These are phyloP conservation scores for Pyrocephalus nanus DNA, from an alignment of 2,797 vertebrate genomes.

Conservation along the genomic window DNA sequence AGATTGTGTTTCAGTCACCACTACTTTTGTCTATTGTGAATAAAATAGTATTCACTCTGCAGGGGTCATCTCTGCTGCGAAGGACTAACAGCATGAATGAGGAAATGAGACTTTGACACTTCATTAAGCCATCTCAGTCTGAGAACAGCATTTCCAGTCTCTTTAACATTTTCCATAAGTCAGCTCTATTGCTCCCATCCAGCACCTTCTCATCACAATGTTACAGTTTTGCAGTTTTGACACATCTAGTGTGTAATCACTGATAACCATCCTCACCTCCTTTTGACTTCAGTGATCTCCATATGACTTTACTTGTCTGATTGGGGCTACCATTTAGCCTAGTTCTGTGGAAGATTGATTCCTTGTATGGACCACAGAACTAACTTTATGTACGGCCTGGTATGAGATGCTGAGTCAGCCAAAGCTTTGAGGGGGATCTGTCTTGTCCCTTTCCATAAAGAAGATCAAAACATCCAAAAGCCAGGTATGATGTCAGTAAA, in stretches of 20 bases:
- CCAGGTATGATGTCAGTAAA: neutral
- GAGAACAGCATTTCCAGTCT: neutral
- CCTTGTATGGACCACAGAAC: neutral
- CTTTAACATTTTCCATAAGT: neutral
- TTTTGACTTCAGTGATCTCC: neutral
- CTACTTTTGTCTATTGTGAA: neutral
- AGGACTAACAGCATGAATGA: neutral
- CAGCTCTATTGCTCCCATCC: neutral
- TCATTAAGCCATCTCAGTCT: neutral
- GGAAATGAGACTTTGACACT: neutral
- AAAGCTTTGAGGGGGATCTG: neutral
- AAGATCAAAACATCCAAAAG: neutral
- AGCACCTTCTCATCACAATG: neutral
- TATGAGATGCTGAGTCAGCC: neutral
- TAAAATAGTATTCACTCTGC: neutral
- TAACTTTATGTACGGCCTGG: neutral
- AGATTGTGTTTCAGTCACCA: neutral
- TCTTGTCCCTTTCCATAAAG: neutral
- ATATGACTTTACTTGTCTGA: neutral
- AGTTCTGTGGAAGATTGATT: neutral
- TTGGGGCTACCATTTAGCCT: neutral
- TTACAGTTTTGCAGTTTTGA: neutral
- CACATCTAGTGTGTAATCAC: neutral
- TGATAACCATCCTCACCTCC: accelerated
- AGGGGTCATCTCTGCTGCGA: neutral